Evolutionary conservation across 2,888 invertebrate genomes (phyloP).

Genomic region (Epiblema foenella): DNA sequence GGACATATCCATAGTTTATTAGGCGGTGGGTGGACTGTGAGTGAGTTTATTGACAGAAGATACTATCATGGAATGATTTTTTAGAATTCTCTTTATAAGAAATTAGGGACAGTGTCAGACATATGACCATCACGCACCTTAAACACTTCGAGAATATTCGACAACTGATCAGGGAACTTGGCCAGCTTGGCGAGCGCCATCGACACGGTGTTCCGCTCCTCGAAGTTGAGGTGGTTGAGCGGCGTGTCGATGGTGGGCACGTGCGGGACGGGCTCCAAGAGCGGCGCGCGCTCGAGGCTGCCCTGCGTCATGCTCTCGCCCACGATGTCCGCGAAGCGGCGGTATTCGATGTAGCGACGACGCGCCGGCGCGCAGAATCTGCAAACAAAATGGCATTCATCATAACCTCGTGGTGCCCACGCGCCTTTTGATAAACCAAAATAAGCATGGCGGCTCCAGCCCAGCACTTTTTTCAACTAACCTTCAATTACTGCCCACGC

Average conservation of each 20-base stretch:
- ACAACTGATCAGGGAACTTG: conserved; percentile 86
- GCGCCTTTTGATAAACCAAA: too few species aligned
- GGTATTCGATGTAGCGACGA: conserved; percentile 86
- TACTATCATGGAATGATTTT: too few species aligned
- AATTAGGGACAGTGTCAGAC: too few species aligned
- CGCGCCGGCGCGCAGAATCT: conserved; percentile 88
- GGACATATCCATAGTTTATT: too few species aligned
- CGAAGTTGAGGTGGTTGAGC: conserved; percentile 88
- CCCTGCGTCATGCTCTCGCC: conserved; percentile 89
- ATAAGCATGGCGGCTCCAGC: too few species aligned
- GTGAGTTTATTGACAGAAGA: too few species aligned
- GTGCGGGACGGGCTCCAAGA: conserved; percentile 88
- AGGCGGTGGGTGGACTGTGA: too few species aligned
- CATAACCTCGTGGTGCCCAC: too few species aligned
- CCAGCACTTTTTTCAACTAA: too few species aligned
- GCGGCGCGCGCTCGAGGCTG: conserved; percentile 87
- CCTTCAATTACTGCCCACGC: too few species aligned
- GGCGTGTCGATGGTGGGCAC: conserved; percentile 87
- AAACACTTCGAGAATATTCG: conserved; percentile 89
- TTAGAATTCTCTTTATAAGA: too few species aligned
- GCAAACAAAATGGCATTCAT: conserved; percentile 3
- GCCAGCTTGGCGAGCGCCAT: conserved; percentile 88
- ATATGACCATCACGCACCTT: conserved; percentile 67
- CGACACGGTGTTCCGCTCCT: conserved; percentile 87
- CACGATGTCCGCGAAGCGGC: conserved; percentile 87